Conservation (phyloP, 1,140 invertebrate species). For the Acromyrmex echinatior region DNA sequence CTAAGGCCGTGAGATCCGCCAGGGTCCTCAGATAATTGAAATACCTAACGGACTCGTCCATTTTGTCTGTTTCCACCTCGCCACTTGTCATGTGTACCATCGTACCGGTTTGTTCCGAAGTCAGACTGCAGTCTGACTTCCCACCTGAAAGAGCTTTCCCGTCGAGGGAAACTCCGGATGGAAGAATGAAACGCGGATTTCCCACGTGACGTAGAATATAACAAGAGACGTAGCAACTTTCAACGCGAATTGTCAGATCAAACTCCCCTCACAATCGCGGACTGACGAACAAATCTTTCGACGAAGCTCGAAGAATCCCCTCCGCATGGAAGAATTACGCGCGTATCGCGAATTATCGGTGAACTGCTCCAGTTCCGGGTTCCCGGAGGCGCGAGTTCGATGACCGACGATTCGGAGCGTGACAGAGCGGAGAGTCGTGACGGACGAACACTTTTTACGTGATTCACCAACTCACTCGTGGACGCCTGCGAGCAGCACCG, state of each 20-base stretch:
- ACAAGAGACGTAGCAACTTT: not conserved
- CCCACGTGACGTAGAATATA: not conserved
- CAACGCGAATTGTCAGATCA: not conserved
- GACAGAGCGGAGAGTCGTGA: conserved; percentile 17
- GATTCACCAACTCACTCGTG: conserved; percentile 48
- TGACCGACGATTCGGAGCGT: conserved; percentile 33
- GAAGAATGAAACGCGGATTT: not conserved
- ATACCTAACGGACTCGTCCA: conserved; percentile 76
- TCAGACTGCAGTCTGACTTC: not conserved
- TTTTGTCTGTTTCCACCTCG: conserved; percentile 75
- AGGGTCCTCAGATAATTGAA: conserved; percentile 79
- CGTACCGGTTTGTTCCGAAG: not conserved
- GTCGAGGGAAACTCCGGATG: not conserved
- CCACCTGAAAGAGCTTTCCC: not conserved
- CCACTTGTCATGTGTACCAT: conserved; percentile 76
- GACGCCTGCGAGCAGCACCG: conserved; percentile 21
- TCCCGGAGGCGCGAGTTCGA: conserved; percentile 42
- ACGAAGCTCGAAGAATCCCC: no score
- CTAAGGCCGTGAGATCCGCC: conserved; percentile 80
- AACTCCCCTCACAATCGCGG: not conserved
- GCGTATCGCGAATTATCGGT: conserved; percentile 4
- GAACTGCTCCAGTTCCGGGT: conserved; percentile 40
- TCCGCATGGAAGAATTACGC: not conserved
- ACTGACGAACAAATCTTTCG: not conserved
- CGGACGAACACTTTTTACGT: conserved; percentile 37